Evolutionary conservation across 2,797 vertebrate species (phyloP), one percentile per base, ranked within the genome.

Genomic region (Borostomias antarcticus): DNA sequence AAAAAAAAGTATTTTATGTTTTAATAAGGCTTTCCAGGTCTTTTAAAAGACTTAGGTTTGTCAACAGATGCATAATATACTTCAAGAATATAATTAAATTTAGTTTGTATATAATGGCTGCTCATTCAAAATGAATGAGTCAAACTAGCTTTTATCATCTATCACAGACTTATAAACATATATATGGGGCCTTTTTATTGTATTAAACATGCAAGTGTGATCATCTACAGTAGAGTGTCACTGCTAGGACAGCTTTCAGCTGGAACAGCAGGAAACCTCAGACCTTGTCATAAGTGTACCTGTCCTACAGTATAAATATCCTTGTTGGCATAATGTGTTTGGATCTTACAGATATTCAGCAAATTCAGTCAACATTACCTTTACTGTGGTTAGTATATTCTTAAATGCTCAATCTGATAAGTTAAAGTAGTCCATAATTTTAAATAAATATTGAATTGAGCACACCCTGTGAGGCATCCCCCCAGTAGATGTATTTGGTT

Each of bases 1-100:
- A n/a, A n/a, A n/a, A n/a, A n/a, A n/a, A n/a, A n/a, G n/a, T n/a
- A 89, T 85, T 88, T 87, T 90, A 83, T 83, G 61, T 67, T 86
- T 87, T 76, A 71, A 83, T 86, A 76, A 86, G 65, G 78, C 78
- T 88, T 87, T 83, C 70, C 75, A 79, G 52, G 81, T 74, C 62
- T 83, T 85, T 84, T 75, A 45, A 82, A 78, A 70, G 13, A 43
- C 63, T 29, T 58, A 70, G 72, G 79, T 84, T 84, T 78, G 78
- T 83, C 70, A 66, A 77, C 70, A 88, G 78, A 78, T 82, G 75
- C 77, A 65, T 75, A 84, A 75, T 83, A 78, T 81, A 68, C 69
- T 72, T 61, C 58, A 64, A 43, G 68, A 72, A 65, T 67, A 71
- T 83, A 81, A 85, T 66, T 89, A 80, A 72, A 80, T 73, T 79